Percentiles rank a stretch among this genome's conserved stretches.
These are phyloP conservation scores for Spodoptera litura DNA, from an alignment of 1,140 invertebrate species.

Conservation along the genomic window DNA sequence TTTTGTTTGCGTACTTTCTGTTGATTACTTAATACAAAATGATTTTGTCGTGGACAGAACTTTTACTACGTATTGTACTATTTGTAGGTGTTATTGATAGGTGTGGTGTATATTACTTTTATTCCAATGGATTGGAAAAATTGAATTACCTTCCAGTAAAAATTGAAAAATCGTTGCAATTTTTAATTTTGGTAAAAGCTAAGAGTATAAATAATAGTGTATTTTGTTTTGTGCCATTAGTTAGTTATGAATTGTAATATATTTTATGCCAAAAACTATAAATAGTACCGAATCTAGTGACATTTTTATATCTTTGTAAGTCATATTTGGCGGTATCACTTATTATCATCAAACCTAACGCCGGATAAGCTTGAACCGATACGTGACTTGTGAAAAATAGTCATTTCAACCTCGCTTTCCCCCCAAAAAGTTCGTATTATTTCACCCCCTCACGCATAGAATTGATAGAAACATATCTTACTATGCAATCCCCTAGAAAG, in stretches of 20 bases:
- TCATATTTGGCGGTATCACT: constrained; percentile 77
- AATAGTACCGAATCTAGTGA: constrained; percentile 42
- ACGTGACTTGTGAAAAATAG: constrained; percentile 84
- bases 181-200: too few relatives aligned
- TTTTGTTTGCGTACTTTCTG: background rate
- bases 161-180: too few relatives aligned
- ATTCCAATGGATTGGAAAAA: too few relatives aligned
- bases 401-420: constrained; percentile 57
- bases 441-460: constrained; percentile 26
- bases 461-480: constrained; percentile 40
- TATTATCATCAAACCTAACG: constrained; percentile 83
- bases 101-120: background rate
- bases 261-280: too few relatives aligned
- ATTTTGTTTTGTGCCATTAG: too few relatives aligned
- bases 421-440: constrained; percentile 42
- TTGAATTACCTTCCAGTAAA: too few relatives aligned
- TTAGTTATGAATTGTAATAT: too few relatives aligned
- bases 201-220: too few relatives aligned
- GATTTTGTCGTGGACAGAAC: background rate
- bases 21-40: background rate
- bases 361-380: constrained; percentile 76
- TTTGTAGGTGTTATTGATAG: background rate
- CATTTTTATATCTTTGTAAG: constrained; percentile 44
- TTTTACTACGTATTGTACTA: background rate
- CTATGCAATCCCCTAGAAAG: constrained; percentile 28